Evolutionary conservation across 2,113 vertebrate genomes (phyloP).

Genomic region (Strix uralensis): DNA sequence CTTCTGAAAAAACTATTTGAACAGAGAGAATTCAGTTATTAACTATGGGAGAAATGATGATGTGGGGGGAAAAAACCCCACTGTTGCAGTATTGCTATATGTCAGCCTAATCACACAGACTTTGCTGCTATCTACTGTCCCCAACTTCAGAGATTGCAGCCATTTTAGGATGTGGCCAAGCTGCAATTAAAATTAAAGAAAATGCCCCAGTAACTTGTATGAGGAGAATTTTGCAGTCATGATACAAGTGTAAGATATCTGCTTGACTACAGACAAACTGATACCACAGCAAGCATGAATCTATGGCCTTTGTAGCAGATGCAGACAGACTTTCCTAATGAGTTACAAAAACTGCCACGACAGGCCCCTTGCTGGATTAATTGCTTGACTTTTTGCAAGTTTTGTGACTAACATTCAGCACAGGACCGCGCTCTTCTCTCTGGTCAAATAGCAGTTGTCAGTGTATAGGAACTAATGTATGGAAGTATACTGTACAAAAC

Average conservation of each 20-base stretch:
- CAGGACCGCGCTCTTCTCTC: neutral
- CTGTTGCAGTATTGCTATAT: neutral
- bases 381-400: neutral
- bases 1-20: neutral
- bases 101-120: neutral
- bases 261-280: neutral
- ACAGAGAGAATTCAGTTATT: neutral
- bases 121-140: neutral
- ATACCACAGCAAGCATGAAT: neutral
- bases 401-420: neutral
- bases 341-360: neutral
- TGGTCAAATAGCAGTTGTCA: neutral
- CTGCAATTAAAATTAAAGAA: neutral
- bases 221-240: neutral
- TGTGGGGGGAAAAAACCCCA: rapidly evolving
- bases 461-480: neutral
- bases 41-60: neutral
- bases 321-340: neutral
- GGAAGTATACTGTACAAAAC: neutral
- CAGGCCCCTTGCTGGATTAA: neutral
- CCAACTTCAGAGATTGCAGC: neutral
- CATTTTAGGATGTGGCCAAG: neutral
- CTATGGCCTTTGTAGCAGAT: neutral
- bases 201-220: no score
- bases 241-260: neutral